These are phyloP conservation scores for Nudaria mundana DNA, from an alignment of 2,888 invertebrate genomes.

Conservation along the genomic window DNA sequence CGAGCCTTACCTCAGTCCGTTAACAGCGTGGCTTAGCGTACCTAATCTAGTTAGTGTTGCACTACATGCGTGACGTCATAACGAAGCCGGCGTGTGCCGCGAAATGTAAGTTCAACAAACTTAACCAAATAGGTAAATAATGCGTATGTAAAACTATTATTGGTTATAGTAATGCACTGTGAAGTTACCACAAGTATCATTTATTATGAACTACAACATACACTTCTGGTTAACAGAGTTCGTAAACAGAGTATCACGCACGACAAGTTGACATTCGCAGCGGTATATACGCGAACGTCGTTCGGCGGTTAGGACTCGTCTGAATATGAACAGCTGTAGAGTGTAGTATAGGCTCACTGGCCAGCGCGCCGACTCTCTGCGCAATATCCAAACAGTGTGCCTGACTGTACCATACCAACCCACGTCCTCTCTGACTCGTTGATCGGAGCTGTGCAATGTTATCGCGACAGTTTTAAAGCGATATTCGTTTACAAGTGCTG, in stretches of 20 bases:
- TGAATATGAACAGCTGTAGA: slow-evolving; percentile 42
- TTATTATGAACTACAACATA: slow-evolving; percentile 10
- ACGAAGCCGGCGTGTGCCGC: slow-evolving; percentile 57
- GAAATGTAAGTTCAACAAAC: slow-evolving; percentile 75
- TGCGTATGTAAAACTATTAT: slow-evolving; percentile 30
- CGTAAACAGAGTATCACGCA: slow-evolving; percentile 25
- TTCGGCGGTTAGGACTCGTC: slow-evolving; percentile 58
- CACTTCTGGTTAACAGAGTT: slow-evolving; percentile 21
- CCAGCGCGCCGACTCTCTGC: slow-evolving; percentile 67
- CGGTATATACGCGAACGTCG: slow-evolving; percentile 48
- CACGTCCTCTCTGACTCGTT: slow-evolving; percentile 28
- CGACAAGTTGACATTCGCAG: slow-evolving; percentile 34
- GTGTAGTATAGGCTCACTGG: too few relatives aligned
- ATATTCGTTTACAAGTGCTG: slow-evolving; percentile 21
- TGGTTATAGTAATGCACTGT: slow-evolving; percentile 30
- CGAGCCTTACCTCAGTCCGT: slow-evolving; percentile 42
- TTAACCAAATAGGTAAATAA: slow-evolving; percentile 45
- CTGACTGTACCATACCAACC: slow-evolving; percentile 15
- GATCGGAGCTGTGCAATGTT: slow-evolving; percentile 35
- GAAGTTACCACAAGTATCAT: slow-evolving; percentile 1
- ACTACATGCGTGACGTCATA: slow-evolving; percentile 58
- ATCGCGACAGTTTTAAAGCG: slow-evolving; percentile 26
- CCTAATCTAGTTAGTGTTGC: slow-evolving; percentile 72
- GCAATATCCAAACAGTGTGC: slow-evolving; percentile 53
- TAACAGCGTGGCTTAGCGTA: slow-evolving; percentile 60